Percentiles rank a stretch among this genome's conserved stretches.
Conservation (phyloP, 2,113 vertebrate species). For the Syrmaticus mikado region DNA sequence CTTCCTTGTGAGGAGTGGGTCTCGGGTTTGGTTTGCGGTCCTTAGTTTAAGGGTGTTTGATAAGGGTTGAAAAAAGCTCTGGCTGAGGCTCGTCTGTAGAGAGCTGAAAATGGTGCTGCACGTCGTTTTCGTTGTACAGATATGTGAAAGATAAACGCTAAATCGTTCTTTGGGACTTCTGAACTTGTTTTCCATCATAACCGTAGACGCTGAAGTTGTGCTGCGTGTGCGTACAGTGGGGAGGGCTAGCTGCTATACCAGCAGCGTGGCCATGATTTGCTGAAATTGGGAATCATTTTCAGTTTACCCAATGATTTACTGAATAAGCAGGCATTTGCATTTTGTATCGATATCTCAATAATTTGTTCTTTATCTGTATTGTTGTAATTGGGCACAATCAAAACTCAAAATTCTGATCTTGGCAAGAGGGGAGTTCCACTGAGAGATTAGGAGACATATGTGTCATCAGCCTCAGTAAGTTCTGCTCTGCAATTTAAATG, state of each 20-base stretch:
- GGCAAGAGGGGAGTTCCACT: neutral
- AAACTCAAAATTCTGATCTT: neutral
- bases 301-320: neutral
- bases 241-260: neutral
- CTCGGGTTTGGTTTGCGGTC: neutral
- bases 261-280: neutral
- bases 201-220: neutral
- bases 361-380: neutral
- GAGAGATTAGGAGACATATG: rapidly evolving
- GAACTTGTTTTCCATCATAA: neutral
- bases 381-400: neutral
- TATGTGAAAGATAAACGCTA: rapidly evolving
- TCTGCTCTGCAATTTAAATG: neutral
- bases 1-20: neutral
- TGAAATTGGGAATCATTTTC: neutral
- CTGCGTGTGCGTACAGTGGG: neutral
- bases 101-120: rapidly evolving
- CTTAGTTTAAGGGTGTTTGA: neutral
- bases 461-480: neutral
- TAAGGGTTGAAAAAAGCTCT: neutral
- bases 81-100: neutral
- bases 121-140: neutral
- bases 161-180: neutral
- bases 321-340: neutral
- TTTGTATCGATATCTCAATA: neutral